Conservation (phyloP, 2,888 invertebrate genomes). For the Uloborus plumipes region DNA sequence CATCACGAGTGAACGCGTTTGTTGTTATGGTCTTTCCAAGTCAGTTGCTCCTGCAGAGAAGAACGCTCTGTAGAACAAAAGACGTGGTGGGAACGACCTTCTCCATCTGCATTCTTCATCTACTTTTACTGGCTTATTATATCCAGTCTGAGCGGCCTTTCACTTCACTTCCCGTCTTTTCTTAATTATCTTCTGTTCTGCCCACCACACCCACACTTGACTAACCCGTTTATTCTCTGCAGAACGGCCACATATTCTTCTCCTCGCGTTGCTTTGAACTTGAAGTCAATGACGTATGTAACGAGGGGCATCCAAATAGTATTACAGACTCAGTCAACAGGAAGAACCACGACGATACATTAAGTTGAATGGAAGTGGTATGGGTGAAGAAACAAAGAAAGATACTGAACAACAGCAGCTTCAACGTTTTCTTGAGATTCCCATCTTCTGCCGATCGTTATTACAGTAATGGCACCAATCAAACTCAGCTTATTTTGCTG, state of each 20-base stretch:
- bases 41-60: slow-evolving; percentile 12
- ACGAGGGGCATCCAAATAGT: background rate
- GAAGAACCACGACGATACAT: background rate
- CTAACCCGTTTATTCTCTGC: slow-evolving; percentile 17
- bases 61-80: slow-evolving; percentile 11
- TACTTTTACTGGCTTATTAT: slow-evolving; percentile 26
- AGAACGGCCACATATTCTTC: too few relatives aligned
- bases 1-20: too few relatives aligned
- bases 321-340: slow-evolving; percentile 12
- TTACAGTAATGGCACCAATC: too few relatives aligned
- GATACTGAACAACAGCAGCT: too few relatives aligned
- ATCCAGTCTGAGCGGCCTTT: slow-evolving; percentile 12
- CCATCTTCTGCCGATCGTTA: too few relatives aligned
- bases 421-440: too few relatives aligned
- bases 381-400: too few relatives aligned
- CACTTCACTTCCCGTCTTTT: background rate
- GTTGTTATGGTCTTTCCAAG: slow-evolving; percentile 7
- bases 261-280: too few relatives aligned
- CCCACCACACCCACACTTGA: slow-evolving; percentile 40
- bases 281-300: too few relatives aligned
- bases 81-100: slow-evolving; percentile 27
- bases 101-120: background rate
- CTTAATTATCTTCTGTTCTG: too few relatives aligned
- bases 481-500: too few relatives aligned
- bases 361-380: too few relatives aligned